phyloP scores from a whole-genome alignment of 2,888 invertebrate species.

The Caenorhabditis imperialis region DNA sequence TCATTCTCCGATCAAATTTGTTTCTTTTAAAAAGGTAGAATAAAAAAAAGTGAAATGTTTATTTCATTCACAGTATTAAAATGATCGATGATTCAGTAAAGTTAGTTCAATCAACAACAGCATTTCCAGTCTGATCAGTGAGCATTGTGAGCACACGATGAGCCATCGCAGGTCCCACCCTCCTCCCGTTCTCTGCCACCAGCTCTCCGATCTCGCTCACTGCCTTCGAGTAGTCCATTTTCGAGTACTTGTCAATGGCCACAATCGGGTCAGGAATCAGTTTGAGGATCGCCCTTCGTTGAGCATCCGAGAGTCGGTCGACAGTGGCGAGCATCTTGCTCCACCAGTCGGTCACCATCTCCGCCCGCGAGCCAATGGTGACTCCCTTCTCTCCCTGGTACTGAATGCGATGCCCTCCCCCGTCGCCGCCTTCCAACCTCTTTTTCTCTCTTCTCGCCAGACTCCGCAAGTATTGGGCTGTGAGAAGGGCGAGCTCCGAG shows the following conservation, averaged over 20 bases:
- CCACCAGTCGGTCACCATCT: conserved; percentile 61
- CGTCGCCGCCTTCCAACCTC: conserved; percentile 1
- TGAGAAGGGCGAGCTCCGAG: conserved; percentile 40
- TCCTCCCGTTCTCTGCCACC: conserved; percentile 53
- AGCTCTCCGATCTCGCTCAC: conserved; percentile 48
- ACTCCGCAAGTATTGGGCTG: conserved; percentile 50
- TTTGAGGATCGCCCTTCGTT: conserved; percentile 50
- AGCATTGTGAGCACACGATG: conserved; percentile 58
- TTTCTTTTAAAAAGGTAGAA: no score
- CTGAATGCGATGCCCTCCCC: conserved; percentile 21
- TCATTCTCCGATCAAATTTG: no score
- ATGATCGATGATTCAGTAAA: no score
- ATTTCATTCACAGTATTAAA: no score
- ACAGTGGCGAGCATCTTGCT: conserved; percentile 58
- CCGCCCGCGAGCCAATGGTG: conserved; percentile 23
- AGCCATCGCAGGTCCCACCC: conserved; percentile 59
- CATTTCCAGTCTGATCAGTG: conserved; percentile 55
- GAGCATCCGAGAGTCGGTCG: conserved; percentile 50
- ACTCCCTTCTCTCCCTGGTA: conserved; percentile 56
- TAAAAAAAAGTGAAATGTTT: no score
- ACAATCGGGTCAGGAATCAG: conserved; percentile 56
- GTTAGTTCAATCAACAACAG: conserved; percentile 57
- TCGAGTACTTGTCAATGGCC: conserved; percentile 40
- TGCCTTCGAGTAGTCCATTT: conserved; percentile 54
- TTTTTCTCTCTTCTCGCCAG: conserved; percentile 45